These are phyloP conservation scores for Brachionus asplanchnoidis DNA, from an alignment of 1,140 invertebrate species.

Conservation along the genomic window DNA sequence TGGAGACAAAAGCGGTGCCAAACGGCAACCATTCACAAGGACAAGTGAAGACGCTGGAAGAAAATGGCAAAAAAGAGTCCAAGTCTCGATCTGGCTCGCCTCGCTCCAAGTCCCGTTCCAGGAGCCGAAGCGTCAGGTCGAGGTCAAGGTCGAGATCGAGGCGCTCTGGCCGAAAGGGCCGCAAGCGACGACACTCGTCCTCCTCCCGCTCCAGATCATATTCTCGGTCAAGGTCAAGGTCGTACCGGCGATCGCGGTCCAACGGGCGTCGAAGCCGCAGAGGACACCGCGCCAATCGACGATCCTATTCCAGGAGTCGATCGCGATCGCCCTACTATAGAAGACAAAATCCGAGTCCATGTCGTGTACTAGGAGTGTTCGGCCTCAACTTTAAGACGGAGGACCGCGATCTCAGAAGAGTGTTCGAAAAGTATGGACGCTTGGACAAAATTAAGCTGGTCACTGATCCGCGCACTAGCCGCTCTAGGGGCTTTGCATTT, in stretches of 20 bases:
- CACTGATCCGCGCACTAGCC: conserved; percentile 85
- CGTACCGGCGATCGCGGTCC: neutral
- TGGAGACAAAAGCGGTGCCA: neutral
- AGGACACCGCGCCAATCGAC: neutral
- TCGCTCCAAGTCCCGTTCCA: neutral
- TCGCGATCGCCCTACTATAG: conserved; percentile 9
- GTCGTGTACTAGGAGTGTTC: conserved; percentile 87
- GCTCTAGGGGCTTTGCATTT: conserved; percentile 92
- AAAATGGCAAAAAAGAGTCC: neutral
- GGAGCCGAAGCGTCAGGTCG: neutral
- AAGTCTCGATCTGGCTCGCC: neutral
- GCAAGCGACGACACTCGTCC: neutral
- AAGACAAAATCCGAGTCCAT: conserved; percentile 71
- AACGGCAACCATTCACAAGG: neutral
- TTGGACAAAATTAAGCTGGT: conserved; percentile 90
- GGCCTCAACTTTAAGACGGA: conserved; percentile 85
- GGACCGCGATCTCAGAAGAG: conserved; percentile 83
- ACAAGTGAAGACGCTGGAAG: neutral
- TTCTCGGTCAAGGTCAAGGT: neutral
- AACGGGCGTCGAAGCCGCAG: neutral
- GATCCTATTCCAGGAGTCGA: neutral
- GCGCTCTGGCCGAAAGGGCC: neutral
- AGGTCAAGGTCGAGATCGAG: neutral
- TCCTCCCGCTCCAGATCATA: neutral
- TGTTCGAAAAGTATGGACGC: conserved; percentile 84